Evolutionary conservation across 2,888 invertebrate species (phyloP).

Genomic region (Ochropleura plecta): DNA sequence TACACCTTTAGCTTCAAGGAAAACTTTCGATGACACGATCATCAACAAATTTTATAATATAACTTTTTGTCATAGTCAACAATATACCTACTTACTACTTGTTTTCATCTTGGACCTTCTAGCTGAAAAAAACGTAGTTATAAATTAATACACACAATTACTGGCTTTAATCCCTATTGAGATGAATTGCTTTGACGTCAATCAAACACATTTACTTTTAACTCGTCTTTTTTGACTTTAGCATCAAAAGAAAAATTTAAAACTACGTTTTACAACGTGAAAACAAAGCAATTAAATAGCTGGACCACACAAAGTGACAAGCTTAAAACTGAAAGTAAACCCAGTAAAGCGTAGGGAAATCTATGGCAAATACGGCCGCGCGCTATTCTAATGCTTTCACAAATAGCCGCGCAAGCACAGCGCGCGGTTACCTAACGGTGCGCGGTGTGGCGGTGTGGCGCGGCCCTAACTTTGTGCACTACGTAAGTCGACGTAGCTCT

Average conservation of each 20-base stretch:
- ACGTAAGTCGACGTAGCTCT: constrained; percentile 10
- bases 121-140: not conserved
- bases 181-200: constrained; percentile 47
- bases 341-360: constrained; percentile 79
- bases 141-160: not conserved
- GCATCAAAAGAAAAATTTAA: constrained; percentile 43
- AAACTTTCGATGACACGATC: not conserved
- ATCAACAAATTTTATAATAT: not conserved
- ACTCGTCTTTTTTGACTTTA: constrained; percentile 37
- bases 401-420: constrained; percentile 75
- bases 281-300: constrained; percentile 66
- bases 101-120: not conserved
- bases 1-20: constrained; percentile 6
- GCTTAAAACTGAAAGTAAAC: constrained; percentile 85
- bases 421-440: constrained; percentile 45
- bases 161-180: not conserved
- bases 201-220: constrained; percentile 27
- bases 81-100: not conserved
- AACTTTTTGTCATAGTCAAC: not conserved
- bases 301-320: constrained; percentile 85
- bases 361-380: constrained; percentile 83
- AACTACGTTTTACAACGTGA: constrained; percentile 37
- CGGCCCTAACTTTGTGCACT: constrained; percentile 59
- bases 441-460: constrained; percentile 42
- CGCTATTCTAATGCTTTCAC: constrained; percentile 83